phyloP scores from a whole-genome alignment of 2,797 vertebrate genomes.

The Ispidina picta region DNA sequence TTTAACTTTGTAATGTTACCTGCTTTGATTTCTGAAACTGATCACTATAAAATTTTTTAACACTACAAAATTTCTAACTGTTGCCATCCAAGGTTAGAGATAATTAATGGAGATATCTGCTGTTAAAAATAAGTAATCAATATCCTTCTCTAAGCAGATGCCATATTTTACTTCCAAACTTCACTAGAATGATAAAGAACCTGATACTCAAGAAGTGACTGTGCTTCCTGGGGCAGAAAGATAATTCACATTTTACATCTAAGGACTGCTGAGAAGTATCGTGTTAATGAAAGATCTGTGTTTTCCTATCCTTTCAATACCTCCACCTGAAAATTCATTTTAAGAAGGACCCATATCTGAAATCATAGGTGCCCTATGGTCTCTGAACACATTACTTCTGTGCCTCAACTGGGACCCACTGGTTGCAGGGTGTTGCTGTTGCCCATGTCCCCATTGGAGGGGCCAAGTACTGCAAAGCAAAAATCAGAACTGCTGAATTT shows the following conservation, averaged over 20 bases:
- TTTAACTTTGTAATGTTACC: not conserved
- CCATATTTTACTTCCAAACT: not conserved
- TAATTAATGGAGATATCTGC: not conserved
- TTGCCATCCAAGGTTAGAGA: not conserved
- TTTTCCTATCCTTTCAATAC: not conserved
- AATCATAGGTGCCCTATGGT: not conserved
- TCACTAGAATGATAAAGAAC: not conserved
- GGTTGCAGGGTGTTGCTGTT: not conserved
- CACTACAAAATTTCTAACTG: not conserved
- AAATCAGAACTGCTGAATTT: not conserved
- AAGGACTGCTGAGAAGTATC: not conserved
- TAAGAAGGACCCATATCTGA: not conserved
- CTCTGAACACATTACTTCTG: not conserved
- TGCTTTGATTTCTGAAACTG: slow-evolving; percentile 5
- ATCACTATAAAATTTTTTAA: not conserved
- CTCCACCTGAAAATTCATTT: not conserved
- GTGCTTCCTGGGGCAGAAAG: not conserved
- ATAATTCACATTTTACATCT: not conserved
- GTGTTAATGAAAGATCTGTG: not conserved
- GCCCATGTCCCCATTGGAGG: not conserved
- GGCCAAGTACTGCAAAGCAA: not conserved
- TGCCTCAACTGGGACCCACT: not conserved
- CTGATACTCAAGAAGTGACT: not conserved
- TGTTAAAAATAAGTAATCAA: not conserved
- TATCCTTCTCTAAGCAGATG: not conserved